Base-by-base conservation (phyloP, 2,888 invertebrate species). In the Oligia fasciuncula region DNA sequence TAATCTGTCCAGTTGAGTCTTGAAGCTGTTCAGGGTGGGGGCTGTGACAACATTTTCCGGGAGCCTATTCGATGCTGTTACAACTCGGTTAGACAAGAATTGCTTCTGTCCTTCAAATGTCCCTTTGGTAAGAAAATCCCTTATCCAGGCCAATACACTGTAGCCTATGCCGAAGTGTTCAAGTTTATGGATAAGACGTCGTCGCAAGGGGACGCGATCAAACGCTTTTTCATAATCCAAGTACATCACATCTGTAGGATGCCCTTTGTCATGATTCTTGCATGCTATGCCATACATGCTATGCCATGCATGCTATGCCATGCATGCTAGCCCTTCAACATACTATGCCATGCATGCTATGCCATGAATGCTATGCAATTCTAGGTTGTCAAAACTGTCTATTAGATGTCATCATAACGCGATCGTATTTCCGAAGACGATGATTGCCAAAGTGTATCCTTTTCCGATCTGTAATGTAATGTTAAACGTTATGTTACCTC, bases 401-500 rank as follows among this genome's bases (percentile, higher is more conserved):
- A 62, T 29, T 14, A 62, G n/a, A 29, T 17, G 6, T 29, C 62
- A 43, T 67, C 13, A 43, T n/a, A 17, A 17, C 4, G 67, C 5
- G 2, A 29, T 29, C 6, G 11, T 11, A 68, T 49, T 46, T 29
- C 5, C 19, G 29, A 49, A 29, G 35, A 51, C 13, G 13, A 35
- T 70, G 8, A 54, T 35, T 54, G 35, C 9, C 23, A 23, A 35
- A 51, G 8, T 14, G 29, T 8, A 35, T 51, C 6, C 13, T 35
- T 51, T 57, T 57, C 23, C 9, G 54, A 54, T 51, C 54, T 54
- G 54, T 19, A 2, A 54, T 23, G 9, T 23, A 23, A 19, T 57
- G 6, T 23, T 23, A 9, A 23, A 19, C 23, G 6, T 23, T 23
- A 3, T 46, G 4, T 68, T 84, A 96, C 96, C 94, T 94, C 70